Percentiles rank a stretch among this genome's conserved stretches.
phyloP scores from a whole-genome alignment of 2,113 vertebrate genomes.

The Sitta europaea region DNA sequence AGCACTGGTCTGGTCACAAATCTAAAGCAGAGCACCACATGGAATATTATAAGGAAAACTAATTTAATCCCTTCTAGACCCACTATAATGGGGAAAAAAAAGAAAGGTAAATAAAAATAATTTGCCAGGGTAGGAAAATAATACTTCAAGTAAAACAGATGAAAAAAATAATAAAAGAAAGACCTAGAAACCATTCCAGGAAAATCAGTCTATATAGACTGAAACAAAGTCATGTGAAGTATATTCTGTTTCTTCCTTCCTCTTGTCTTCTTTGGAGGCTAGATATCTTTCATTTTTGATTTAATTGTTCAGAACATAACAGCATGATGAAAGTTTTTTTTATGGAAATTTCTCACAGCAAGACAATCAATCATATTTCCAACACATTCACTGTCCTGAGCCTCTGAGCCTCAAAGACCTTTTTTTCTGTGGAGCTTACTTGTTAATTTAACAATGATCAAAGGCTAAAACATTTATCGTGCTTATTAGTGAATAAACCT shows the following conservation, averaged over 20 bases:
- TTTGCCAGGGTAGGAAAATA: not conserved
- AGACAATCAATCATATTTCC: slow-evolving; percentile 81
- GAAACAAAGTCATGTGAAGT: slow-evolving; percentile 43
- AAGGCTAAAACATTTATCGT: slow-evolving; percentile 90
- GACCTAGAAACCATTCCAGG: not conserved
- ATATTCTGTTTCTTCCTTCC: slow-evolving; percentile 26
- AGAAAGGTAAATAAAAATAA: not conserved
- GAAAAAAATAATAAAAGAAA: not conserved
- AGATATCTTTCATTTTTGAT: slow-evolving; percentile 71
- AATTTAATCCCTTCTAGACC: not conserved
- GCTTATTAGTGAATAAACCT: slow-evolving; percentile 89
- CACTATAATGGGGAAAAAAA: not conserved
- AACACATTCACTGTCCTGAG: slow-evolving; percentile 72
- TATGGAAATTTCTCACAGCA: slow-evolving; percentile 79
- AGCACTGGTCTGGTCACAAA: not conserved
- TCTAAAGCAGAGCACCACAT: not conserved
- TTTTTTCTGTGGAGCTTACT: slow-evolving; percentile 79
- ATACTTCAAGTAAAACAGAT: not conserved
- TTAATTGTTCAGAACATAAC: slow-evolving; percentile 77
- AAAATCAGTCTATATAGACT: not conserved
- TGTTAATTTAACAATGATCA: slow-evolving; percentile 89
- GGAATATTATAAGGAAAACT: not conserved
- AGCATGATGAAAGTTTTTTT: slow-evolving; percentile 74
- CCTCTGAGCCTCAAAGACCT: slow-evolving; percentile 79
- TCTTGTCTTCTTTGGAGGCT: slow-evolving; percentile 64